These are phyloP conservation scores for Hozukius guyotensis DNA, from an alignment of 2,797 vertebrate species.

Conservation along the genomic window DNA sequence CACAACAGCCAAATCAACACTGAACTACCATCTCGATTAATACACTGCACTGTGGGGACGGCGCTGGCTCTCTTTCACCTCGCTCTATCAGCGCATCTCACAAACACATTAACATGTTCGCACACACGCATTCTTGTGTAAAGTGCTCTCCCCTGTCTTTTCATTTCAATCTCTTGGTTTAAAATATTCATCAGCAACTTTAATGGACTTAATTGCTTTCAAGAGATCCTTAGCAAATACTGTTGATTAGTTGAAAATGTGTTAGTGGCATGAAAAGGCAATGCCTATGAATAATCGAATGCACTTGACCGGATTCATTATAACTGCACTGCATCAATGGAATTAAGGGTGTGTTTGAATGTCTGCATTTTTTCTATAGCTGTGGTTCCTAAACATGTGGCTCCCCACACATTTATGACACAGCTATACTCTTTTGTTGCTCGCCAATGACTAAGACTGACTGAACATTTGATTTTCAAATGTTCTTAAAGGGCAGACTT, in stretches of 20 bases:
- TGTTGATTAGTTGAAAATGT: constrained; percentile 59
- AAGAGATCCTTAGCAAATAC: constrained; percentile 58
- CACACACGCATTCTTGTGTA: neutral
- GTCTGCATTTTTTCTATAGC: neutral
- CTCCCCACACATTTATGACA: neutral
- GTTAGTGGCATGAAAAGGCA: constrained; percentile 32
- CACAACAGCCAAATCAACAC: constrained; percentile 59
- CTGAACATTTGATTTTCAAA: neutral
- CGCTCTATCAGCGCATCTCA: constrained; percentile 7
- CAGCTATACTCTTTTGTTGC: neutral
- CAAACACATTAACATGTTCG: constrained; percentile 18
- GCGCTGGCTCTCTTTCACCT: neutral
- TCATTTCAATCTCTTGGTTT: constrained; percentile 49
- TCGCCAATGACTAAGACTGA: neutral
- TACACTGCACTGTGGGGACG: constrained; percentile 12
- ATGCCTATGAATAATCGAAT: constrained; percentile 55
- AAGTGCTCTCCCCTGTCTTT: constrained; percentile 32
- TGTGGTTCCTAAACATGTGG: neutral
- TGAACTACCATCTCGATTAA: constrained; percentile 61
- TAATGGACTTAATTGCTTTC: constrained; percentile 69
- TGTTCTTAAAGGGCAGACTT: neutral
- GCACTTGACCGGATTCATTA: constrained; percentile 15
- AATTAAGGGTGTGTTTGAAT: neutral
- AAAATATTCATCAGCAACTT: constrained; percentile 66
- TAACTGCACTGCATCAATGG: neutral